A percentile compares a stretch with the other conserved stretches of the same genome.
Evolutionary conservation across 30 jellyfish, hydroid and myxozoan species (phyloP).

Genomic region (Turritopsis rubra): DNA sequence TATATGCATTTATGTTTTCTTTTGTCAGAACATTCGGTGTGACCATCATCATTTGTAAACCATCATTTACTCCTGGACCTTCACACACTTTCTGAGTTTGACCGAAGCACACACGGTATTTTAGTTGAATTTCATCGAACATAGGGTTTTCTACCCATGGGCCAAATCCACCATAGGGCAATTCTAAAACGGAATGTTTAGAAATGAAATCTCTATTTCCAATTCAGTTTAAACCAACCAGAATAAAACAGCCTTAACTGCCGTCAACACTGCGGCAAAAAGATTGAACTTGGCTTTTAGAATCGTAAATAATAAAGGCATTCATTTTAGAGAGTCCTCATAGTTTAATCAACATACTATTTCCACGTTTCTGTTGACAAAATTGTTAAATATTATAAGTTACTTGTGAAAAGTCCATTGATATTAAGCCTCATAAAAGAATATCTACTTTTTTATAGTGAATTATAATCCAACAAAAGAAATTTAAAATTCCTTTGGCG

Average conservation of each 20-base stretch:
- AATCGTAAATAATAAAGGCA: too few relatives aligned
- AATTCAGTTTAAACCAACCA: too few relatives aligned
- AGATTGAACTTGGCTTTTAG: too few relatives aligned
- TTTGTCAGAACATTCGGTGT: background rate
- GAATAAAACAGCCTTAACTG: too few relatives aligned
- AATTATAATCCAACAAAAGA: background rate
- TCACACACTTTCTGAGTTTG: slow-evolving; percentile 4
- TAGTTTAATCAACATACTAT: too few relatives aligned
- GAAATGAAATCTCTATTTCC: background rate
- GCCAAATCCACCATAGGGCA: slow-evolving; percentile 16
- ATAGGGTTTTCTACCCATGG: background rate
- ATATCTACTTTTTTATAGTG: background rate
- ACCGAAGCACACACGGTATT: slow-evolving; percentile 1
- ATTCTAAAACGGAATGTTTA: background rate
- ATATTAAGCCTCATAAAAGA: too few relatives aligned
- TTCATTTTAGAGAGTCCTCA: too few relatives aligned
- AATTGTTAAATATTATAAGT: too few relatives aligned
- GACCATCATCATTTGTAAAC: background rate
- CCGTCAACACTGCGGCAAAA: too few relatives aligned
- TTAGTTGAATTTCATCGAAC: background rate
- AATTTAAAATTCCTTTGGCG: background rate
- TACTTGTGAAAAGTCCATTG: too few relatives aligned
- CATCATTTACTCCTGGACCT: slow-evolving; percentile 1
- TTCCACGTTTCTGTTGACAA: too few relatives aligned
- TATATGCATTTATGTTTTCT: background rate